Conservation (phyloP, 2,888 invertebrate genomes). For the Heliconius hortense region DNA sequence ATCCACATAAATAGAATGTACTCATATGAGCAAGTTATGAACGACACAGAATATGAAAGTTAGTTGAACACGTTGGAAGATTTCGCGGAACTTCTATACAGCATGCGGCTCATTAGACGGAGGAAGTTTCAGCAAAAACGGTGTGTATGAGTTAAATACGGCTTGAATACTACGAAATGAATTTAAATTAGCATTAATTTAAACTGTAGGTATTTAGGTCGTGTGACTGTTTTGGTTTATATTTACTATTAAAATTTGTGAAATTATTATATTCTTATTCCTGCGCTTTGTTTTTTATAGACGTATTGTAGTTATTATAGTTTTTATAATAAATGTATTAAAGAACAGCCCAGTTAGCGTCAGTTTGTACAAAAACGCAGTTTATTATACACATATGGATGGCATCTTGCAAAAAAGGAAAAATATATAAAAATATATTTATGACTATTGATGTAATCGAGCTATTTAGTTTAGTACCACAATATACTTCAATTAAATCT, state of each 20-base stretch:
- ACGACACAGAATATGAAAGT: slow-evolving; percentile 49
- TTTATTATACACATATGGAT: too few species aligned
- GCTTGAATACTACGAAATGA: slow-evolving; percentile 20
- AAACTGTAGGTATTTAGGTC: neutral
- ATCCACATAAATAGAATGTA: slow-evolving; percentile 31
- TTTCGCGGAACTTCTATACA: slow-evolving; percentile 48
- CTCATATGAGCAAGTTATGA: slow-evolving; percentile 38
- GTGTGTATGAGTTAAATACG: slow-evolving; percentile 28
- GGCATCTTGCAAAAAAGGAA: too few species aligned
- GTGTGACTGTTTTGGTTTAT: neutral
- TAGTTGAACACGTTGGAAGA: slow-evolving; percentile 47
- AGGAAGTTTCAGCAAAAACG: slow-evolving; percentile 42
- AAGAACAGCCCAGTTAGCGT: neutral
- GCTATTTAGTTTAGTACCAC: neutral
- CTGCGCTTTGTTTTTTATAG: too few species aligned
- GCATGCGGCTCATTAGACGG: slow-evolving; percentile 59
- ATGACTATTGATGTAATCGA: neutral
- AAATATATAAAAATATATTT: too few species aligned
- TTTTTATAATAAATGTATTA: too few species aligned
- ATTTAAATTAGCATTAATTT: slow-evolving; percentile 19
- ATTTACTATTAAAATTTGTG: neutral
- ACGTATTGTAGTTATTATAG: neutral
- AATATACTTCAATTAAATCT: neutral
- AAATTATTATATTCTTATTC: too few species aligned
- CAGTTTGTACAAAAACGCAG: too few species aligned